Conservation (phyloP, 37 sponge, comb jelly and placozoan genomes). For the Lycopodina hypogea region DNA sequence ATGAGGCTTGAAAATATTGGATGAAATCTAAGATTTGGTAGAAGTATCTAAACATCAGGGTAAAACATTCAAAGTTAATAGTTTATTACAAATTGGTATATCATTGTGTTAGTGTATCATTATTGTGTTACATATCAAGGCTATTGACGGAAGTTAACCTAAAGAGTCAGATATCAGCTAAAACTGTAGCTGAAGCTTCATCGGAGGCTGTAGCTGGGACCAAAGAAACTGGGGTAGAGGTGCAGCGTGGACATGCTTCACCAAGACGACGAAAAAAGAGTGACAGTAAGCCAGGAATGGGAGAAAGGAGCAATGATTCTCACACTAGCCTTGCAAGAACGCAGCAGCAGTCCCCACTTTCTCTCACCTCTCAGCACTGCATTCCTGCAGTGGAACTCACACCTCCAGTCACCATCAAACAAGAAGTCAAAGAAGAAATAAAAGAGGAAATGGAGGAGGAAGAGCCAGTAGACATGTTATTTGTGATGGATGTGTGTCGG, state of each 20-base stretch:
- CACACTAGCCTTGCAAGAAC: not conserved
- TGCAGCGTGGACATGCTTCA: not conserved
- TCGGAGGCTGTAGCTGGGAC: not conserved
- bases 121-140: not conserved
- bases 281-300: not conserved
- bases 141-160: conserved; percentile 5
- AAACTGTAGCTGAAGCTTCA: not conserved
- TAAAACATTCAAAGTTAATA: too few species aligned
- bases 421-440: not conserved
- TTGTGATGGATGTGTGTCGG: conserved; percentile 27
- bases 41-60: too few species aligned
- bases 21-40: too few species aligned
- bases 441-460: not conserved
- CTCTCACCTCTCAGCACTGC: too few species aligned
- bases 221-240: not conserved
- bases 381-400: not conserved
- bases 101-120: too few species aligned
- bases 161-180: not conserved
- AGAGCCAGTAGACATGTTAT: not conserved
- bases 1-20: too few species aligned
- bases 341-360: too few species aligned
- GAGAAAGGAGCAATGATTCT: not conserved
- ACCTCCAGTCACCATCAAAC: not conserved
- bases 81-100: too few species aligned
- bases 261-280: not conserved